A percentile compares a stretch with the other conserved stretches of the same genome.
Evolutionary conservation across 2,888 invertebrate species (phyloP).

Genomic region (Lomographa bimaculata): DNA sequence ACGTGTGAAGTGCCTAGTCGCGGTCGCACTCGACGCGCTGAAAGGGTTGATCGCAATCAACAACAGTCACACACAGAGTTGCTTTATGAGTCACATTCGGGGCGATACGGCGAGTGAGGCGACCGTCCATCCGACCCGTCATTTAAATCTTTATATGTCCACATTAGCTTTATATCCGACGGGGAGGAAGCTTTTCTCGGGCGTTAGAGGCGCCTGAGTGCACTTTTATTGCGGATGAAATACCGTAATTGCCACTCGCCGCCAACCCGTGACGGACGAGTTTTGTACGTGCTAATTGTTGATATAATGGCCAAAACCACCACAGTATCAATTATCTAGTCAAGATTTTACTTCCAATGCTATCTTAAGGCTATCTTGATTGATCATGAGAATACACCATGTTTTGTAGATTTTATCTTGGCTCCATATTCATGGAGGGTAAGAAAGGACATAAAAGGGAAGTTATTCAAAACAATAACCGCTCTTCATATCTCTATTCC

Average conservation of each 20-base stretch:
- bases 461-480: conserved; percentile 80
- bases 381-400: too few species aligned
- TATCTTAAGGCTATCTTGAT: too few species aligned
- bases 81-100: conserved; percentile 33
- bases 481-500: conserved; percentile 77
- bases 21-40: conserved; percentile 31
- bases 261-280: conserved; percentile 69
- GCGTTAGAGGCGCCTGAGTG: conserved; percentile 70
- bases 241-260: conserved; percentile 77
- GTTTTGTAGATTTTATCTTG: too few species aligned
- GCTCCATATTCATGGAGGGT: conserved; percentile 27
- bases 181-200: conserved; percentile 67
- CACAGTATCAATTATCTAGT: too few species aligned
- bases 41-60: conserved; percentile 37
- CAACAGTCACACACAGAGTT: conserved; percentile 31
- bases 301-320: too few species aligned
- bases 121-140: conserved; percentile 46
- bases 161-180: conserved; percentile 76
- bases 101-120: conserved; percentile 24
- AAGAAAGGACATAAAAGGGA: conserved; percentile 50
- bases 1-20: conserved; percentile 33
- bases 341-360: too few species aligned
- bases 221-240: conserved; percentile 80
- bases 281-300: conserved; percentile 74
- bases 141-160: conserved; percentile 78